Evolutionary conservation across 2,797 vertebrate genomes (phyloP).

Genomic region (Myoxocephalus aenaeus): DNA sequence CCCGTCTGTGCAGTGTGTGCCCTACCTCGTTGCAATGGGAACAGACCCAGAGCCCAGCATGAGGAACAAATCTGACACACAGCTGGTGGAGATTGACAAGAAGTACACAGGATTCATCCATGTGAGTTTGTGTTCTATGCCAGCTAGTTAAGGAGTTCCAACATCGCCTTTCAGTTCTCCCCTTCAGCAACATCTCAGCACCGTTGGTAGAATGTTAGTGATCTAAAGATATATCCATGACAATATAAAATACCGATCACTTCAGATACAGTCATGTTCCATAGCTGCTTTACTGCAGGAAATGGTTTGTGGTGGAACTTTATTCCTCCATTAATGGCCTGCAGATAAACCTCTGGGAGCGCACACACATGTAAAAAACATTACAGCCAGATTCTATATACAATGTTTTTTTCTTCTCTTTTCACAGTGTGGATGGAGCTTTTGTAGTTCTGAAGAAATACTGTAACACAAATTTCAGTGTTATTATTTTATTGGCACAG

Average conservation of each 20-base stretch:
- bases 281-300: not conserved
- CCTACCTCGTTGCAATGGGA: slow-evolving; percentile 98
- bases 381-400: not conserved
- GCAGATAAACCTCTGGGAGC: not conserved
- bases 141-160: not conserved
- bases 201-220: not conserved
- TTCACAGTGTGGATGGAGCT: not conserved
- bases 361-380: not conserved
- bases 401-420: not conserved
- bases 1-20: slow-evolving; percentile 89
- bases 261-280: not conserved
- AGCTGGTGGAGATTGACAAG: slow-evolving; percentile 98
- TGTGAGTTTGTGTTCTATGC: slow-evolving; percentile 79
- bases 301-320: not conserved
- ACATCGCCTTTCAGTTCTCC: not conserved
- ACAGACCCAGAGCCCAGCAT: slow-evolving; percentile 97
- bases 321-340: not conserved
- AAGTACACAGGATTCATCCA: slow-evolving; percentile 99
- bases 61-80: slow-evolving; percentile 97
- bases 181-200: not conserved
- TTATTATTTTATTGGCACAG: slow-evolving; percentile 1
- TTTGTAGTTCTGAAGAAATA: slow-evolving; percentile 4
- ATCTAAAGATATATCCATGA: not conserved
- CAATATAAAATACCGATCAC: not conserved
- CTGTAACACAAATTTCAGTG: not conserved